Conservation (phyloP, 2,113 vertebrate genomes). For the Macrotis lagotis region DNA sequence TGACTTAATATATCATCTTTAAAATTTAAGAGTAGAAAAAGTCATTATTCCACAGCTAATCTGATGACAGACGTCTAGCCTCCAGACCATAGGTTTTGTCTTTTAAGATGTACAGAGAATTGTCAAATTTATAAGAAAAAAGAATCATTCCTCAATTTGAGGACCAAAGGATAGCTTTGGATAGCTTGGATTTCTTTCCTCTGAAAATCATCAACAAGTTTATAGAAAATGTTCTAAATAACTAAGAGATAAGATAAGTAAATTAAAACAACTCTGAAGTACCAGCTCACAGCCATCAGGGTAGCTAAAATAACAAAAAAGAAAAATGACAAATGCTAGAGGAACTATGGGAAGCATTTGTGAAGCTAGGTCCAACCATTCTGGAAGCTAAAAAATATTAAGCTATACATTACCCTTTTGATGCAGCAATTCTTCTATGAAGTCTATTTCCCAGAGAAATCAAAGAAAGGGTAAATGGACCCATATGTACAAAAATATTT, state of each 20-base stretch:
- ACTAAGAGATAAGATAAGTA: not conserved
- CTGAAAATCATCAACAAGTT: not conserved
- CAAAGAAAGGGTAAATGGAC: not conserved
- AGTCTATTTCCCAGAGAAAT: not conserved
- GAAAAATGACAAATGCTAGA: not conserved
- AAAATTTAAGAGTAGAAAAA: not conserved
- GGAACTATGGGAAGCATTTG: not conserved
- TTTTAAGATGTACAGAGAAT: not conserved
- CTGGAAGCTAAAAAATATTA: not conserved
- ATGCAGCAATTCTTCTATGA: not conserved
- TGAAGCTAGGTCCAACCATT: not conserved
- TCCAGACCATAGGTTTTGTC: too few species aligned
- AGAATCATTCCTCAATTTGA: not conserved
- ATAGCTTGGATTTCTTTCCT: too few species aligned
- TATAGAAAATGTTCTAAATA: not conserved
- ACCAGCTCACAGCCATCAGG: not conserved
- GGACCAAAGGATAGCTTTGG: not conserved
- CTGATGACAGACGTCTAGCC: not conserved
- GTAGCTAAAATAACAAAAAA: not conserved
- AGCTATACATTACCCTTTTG: not conserved
- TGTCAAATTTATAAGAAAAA: not conserved
- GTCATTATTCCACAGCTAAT: not conserved
- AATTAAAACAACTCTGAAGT: not conserved
- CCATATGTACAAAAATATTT: not conserved
- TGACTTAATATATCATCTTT: not conserved